A percentile compares a stretch with the other conserved stretches of the same genome.
Evolutionary conservation across 2,113 vertebrate genomes (phyloP).

Genomic region (Petromus typicus): DNA sequence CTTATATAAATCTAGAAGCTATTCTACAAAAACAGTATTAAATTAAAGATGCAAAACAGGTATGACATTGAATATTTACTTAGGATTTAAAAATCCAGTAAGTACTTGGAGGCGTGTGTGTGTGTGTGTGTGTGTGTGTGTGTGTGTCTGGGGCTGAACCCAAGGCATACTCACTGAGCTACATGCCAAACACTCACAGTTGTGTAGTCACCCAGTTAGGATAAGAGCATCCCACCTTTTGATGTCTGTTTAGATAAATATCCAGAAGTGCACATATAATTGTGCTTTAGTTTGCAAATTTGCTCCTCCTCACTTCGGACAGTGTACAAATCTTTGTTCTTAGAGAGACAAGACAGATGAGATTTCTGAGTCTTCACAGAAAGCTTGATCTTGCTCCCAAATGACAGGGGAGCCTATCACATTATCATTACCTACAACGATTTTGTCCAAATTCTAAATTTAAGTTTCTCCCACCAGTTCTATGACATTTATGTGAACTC

Average conservation of each 20-base stretch:
- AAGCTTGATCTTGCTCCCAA: neutral
- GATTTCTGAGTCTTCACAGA: neutral
- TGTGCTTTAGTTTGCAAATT: neutral
- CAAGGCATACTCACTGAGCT: neutral
- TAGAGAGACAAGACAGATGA: neutral
- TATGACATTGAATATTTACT: conserved; percentile 7
- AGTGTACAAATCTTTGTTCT: neutral
- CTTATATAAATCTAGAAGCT: neutral
- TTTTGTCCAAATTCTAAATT: neutral
- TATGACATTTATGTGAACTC: neutral
- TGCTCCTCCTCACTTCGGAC: neutral
- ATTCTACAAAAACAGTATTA: neutral
- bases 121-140: neutral
- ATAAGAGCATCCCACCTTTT: neutral
- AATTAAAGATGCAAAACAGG: neutral
- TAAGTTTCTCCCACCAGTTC: neutral
- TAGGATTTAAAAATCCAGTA: neutral
- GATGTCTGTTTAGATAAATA: neutral
- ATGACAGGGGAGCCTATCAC: neutral
- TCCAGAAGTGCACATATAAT: neutral
- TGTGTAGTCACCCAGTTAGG: neutral
- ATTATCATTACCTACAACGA: neutral
- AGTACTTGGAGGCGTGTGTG: neutral
- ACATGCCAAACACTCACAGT: neutral
- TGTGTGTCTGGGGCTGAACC: neutral